phyloP scores from a whole-genome alignment of 2,797 vertebrate species.

The Gastrophryne carolinensis region DNA sequence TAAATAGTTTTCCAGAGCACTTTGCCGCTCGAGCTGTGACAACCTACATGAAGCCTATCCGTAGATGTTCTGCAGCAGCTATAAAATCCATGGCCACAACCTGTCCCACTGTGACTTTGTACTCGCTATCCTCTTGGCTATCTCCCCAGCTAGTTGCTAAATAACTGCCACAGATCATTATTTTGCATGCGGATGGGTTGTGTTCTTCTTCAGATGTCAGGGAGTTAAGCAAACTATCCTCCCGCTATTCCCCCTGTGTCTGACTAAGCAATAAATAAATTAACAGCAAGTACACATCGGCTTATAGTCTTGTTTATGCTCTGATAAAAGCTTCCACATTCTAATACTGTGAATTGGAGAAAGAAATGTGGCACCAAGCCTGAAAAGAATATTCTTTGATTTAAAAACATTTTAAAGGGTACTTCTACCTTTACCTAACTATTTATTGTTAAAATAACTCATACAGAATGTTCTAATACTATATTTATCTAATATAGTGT shows the following conservation, averaged over 20 bases:
- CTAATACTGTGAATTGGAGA: background rate
- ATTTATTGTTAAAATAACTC: too few relatives aligned
- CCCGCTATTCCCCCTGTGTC: constrained; percentile 43
- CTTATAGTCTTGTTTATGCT: constrained; percentile 46
- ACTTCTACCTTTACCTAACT: too few relatives aligned
- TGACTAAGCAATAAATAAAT: constrained; percentile 51
- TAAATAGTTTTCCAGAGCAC: constrained; percentile 28
- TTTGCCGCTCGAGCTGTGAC: constrained; percentile 32
- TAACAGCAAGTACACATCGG: constrained; percentile 43
- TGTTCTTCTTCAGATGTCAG: constrained; percentile 34
- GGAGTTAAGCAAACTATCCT: constrained; percentile 27
- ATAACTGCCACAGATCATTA: constrained; percentile 13
- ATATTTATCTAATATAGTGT: too few relatives aligned
- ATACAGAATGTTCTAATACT: too few relatives aligned
- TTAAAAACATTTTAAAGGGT: too few relatives aligned
- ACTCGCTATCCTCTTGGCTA: constrained; percentile 1
- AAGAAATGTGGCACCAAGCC: background rate
- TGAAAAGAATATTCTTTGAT: background rate
- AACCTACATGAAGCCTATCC: constrained; percentile 15
- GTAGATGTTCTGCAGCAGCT: background rate
- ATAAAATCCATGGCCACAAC: constrained; percentile 16
- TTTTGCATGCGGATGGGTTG: constrained; percentile 7
- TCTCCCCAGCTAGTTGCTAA: constrained; percentile 5
- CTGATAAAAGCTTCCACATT: constrained; percentile 42
- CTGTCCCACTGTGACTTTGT: constrained; percentile 23